Conservation (phyloP, 2,888 invertebrate genomes). For the Adineta ricciae region DNA sequence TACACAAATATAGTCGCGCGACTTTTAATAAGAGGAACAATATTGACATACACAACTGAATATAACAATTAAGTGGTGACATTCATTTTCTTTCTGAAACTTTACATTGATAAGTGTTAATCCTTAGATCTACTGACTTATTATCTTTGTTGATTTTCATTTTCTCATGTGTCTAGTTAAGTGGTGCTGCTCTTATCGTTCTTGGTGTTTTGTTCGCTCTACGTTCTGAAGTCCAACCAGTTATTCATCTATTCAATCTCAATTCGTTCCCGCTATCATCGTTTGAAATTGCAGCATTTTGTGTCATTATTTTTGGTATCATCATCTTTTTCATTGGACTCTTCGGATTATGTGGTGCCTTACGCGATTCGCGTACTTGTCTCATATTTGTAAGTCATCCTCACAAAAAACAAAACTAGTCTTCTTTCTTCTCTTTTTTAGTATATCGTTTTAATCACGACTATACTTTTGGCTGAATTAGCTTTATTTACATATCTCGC, state of each 20-base stretch:
- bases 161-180: not conserved
- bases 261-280: not conserved
- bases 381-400: not conserved
- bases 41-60: not conserved
- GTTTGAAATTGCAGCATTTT: not conserved
- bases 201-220: not conserved
- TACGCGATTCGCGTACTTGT: not conserved
- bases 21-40: not conserved
- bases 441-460: not conserved
- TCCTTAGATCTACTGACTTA: not conserved
- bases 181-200: not conserved
- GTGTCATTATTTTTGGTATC: not conserved
- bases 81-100: not conserved
- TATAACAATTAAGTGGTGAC: not conserved
- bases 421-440: not conserved
- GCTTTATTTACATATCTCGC: not conserved
- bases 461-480: not conserved
- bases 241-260: not conserved
- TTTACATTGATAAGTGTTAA: not conserved
- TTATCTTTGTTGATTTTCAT: not conserved
- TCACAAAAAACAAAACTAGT: not conserved
- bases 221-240: not conserved
- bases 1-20: not conserved
- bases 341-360: not conserved
- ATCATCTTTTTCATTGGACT: not conserved